Base-by-base conservation (phyloP, 2,113 vertebrate species). In the Dicaeum eximium region DNA sequence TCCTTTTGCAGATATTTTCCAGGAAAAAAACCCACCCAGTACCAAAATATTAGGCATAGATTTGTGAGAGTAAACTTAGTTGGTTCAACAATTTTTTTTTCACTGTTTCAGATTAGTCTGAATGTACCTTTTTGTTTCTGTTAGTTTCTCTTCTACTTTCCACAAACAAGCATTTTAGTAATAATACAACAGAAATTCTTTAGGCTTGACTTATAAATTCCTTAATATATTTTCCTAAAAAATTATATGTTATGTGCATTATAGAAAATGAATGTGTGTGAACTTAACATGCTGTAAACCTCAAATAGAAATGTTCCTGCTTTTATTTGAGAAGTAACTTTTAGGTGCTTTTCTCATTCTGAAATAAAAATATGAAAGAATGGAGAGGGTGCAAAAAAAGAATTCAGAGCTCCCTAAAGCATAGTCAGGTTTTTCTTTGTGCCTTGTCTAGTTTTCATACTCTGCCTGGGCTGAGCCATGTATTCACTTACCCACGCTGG, bases 381-480 rank as follows among this genome's bases (percentile, higher is more conserved):
- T 28, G 17, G 11, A 44, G 15, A 25, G 19, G 12, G 9, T 6
- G 4, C 4, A 23, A 31, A n/a, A 50, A 40, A 65, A 28, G 0
- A 54, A 70, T 74, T 87, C 40, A 66, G 62, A 40, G 25, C 11
- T 90, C 30, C 40, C 33, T 75, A 66, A 61, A 75, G 42, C 15
- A 14, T 5, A 66, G 22, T n/a, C 14, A 80, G 8, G 19, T 51
- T 66, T 74, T 82, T 15, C 6, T 69, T 64, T 53, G 25, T 53
- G 18, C 6, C 13, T 50, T 69, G 54, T 45, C 33, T 33, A 6
- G 7, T 62, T 70, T 64, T 78, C 25, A 38, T 51, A n/a, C 20
- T 78, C 33, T 40, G 33, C 24, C 65, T 57, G n/a, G 27, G 24
- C 27, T 77, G 31, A 86, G 23, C 10, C 20, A 27, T 2, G 0